Percentiles rank a stretch among this genome's conserved stretches.
Conservation (phyloP, 2,888 invertebrate genomes). For the Gortyna flavago region DNA sequence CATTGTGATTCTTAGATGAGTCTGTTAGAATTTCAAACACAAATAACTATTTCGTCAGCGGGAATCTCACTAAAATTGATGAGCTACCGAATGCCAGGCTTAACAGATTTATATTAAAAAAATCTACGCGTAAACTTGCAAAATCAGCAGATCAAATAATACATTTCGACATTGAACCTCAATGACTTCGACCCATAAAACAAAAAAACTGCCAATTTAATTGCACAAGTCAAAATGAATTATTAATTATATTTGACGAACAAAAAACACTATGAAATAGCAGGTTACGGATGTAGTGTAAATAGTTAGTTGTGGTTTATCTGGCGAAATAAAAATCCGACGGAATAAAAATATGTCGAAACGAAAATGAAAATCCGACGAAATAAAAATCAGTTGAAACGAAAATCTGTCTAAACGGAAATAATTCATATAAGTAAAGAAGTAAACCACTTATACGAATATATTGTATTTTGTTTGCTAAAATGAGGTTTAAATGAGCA, state of each 20-base stretch:
- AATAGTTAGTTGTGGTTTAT: neutral
- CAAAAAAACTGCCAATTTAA: neutral
- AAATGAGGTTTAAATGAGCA: no score
- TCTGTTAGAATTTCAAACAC: conserved; percentile 5
- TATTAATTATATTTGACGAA: neutral
- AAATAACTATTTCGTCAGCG: conserved; percentile 23
- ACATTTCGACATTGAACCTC: neutral
- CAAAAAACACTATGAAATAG: neutral
- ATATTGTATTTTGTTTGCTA: no score
- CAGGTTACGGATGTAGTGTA: neutral
- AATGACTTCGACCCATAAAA: neutral
- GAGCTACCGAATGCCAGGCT: neutral
- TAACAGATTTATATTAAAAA: neutral
- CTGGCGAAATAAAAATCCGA: no score
- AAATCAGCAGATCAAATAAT: neutral
- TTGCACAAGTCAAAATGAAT: neutral
- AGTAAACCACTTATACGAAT: no score
- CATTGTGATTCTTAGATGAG: conserved; percentile 7
- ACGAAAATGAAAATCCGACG: no score
- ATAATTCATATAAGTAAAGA: no score
- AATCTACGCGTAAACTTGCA: neutral
- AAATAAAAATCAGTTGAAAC: no score
- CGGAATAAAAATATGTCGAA: no score
- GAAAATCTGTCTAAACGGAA: no score
- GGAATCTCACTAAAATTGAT: neutral